These are phyloP conservation scores for Brenthis ino DNA, from an alignment of 2,888 invertebrate species.

Conservation along the genomic window DNA sequence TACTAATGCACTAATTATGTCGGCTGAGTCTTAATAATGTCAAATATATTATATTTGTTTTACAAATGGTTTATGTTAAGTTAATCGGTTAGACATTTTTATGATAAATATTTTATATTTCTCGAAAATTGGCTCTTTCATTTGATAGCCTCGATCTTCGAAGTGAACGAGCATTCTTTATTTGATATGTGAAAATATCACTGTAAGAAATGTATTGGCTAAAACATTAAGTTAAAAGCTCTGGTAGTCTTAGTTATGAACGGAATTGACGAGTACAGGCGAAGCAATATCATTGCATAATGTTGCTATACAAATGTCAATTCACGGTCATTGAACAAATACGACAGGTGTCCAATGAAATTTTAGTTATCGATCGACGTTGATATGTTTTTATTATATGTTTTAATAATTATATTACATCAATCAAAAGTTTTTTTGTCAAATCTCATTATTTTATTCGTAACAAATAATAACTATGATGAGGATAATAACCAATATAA, in stretches of 20 bases:
- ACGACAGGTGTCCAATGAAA: conserved; percentile 4
- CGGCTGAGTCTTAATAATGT: conserved; percentile 21
- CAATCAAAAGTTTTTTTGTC: too few species aligned
- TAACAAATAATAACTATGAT: too few species aligned
- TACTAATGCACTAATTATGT: conserved; percentile 19
- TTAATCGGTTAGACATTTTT: conserved; percentile 23
- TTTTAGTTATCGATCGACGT: not conserved
- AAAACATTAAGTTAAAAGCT: not conserved
- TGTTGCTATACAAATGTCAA: not conserved
- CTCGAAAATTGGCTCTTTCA: conserved; percentile 5
- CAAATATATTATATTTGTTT: conserved; percentile 21
- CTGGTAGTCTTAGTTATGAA: not conserved
- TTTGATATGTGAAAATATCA: conserved; percentile 20
- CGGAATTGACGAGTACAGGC: not conserved
- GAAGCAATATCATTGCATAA: not conserved
- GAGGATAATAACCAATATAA: too few species aligned
- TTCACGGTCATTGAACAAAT: not conserved
- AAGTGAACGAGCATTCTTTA: conserved; percentile 11
- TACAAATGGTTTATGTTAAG: conserved; percentile 21
- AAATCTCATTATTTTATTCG: too few species aligned
- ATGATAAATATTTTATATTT: conserved; percentile 15
- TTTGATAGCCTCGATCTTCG: conserved; percentile 13
- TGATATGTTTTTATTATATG: not conserved
- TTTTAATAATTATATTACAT: too few species aligned
- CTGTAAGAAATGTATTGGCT: conserved; percentile 18